These are phyloP conservation scores for Drosophila tripunctata DNA, from an alignment of 2,888 invertebrate genomes.

Conservation along the genomic window DNA sequence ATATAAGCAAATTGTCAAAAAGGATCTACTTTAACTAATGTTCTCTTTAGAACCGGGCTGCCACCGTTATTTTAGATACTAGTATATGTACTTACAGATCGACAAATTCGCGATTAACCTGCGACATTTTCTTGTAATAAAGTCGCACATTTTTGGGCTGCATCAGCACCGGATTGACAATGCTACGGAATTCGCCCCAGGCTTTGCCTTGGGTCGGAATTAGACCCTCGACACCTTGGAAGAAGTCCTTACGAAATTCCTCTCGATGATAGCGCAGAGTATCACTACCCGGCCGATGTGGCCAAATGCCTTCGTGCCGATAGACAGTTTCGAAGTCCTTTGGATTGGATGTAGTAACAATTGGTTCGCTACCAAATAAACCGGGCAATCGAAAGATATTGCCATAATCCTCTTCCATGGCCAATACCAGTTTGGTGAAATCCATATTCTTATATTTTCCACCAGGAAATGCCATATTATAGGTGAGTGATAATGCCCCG, in stretches of 20 bases:
- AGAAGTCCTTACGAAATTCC: constrained; percentile 54
- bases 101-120: constrained; percentile 83
- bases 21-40: too few relatives aligned
- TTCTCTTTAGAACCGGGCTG: too few relatives aligned
- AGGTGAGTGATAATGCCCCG: constrained; percentile 35
- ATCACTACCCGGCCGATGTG: constrained; percentile 83
- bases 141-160: constrained; percentile 86
- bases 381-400: constrained; percentile 82
- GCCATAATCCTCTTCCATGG: constrained; percentile 77
- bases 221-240: constrained; percentile 67
- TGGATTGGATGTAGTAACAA: constrained; percentile 85
- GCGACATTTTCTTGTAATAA: constrained; percentile 85
- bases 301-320: constrained; percentile 85
- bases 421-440: constrained; percentile 36
- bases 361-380: constrained; percentile 68
- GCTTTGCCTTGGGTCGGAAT: constrained; percentile 83
- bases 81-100: constrained; percentile 46
- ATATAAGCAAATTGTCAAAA: too few relatives aligned
- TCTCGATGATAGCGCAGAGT: constrained; percentile 83
- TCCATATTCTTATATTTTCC: constrained; percentile 73
- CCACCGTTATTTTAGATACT: too few relatives aligned
- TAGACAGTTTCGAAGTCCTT: constrained; percentile 85
- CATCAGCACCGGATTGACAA: constrained; percentile 88
- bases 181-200: constrained; percentile 88
- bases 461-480: constrained; percentile 64